Base-by-base conservation (phyloP, 2,113 vertebrate species). In the Chaetura pelagica region DNA sequence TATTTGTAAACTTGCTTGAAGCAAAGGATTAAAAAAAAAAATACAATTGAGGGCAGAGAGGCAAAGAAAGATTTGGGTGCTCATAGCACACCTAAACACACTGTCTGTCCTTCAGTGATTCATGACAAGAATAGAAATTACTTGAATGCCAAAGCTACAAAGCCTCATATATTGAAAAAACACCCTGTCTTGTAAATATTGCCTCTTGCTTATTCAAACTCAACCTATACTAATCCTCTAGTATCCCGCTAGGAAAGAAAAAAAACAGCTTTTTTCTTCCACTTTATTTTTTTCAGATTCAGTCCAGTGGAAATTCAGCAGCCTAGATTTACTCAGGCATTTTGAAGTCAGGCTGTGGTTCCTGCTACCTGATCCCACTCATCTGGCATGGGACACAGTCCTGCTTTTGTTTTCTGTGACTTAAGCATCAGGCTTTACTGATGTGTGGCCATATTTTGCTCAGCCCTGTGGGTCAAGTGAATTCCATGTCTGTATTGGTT, bases 361-460 rank as follows among this genome's bases (percentile, higher is more conserved):
- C 73, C 71, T 96, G 96, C 92, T 97, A 97, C 96, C 96, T 96
- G 96, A 97, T 96, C 95, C 94, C 96, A 93, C 90, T 95, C 42
- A 51, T 96, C 96, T 96, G 96, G 96, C 95, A 96, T 95, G 94
- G 93, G 90, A 83, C 95, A 96, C 96, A 97, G 90, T 90, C 92
- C 86, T 94, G 96, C 96, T 96, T 96, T 97, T 97, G 94, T 97
- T 96, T 93, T 94, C 92, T 92, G 84, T 66, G 90, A 95, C 94
- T 96, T 94, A 95, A 96, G 87, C 96, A 96, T 93, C 88, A 96
- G 83, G 86, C 94, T 95, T 84, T 92, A 96, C 90, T 95, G 94
- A 94, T 93, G 94, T 95, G 90, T 90, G 94, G 95, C 94, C 96
- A 96, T 90, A 95, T 96, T 96, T 96, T 85, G 92, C 69, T 89